Evolutionary conservation across 2,797 vertebrate genomes (phyloP).

Genomic region (Hirundo rustica): DNA sequence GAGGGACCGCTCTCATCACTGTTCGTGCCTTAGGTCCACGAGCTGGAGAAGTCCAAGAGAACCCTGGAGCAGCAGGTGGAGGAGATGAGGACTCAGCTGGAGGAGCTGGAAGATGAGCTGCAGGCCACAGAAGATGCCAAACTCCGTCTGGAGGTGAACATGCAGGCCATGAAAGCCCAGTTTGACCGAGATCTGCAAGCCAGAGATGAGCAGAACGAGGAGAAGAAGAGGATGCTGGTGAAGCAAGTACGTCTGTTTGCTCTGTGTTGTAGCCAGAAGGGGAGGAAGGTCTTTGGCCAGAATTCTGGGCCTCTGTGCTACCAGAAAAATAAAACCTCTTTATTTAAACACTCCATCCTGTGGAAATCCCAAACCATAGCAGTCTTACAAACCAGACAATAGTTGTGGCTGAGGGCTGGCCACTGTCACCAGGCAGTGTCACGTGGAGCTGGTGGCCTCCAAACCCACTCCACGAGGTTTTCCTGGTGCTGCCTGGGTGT

Average conservation of each 20-base stretch:
- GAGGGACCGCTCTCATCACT: not conserved
- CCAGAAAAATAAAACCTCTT: not conserved
- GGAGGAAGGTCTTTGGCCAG: not conserved
- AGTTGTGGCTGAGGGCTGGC: not conserved
- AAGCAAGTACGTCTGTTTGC: conserved; percentile 75
- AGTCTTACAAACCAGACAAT: not conserved
- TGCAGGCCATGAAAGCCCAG: conserved; percentile 98
- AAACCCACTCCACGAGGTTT: not conserved
- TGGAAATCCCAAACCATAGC: not conserved
- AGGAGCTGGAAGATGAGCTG: conserved; percentile 96
- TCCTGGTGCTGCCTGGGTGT: not conserved
- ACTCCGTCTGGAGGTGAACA: conserved; percentile 95
- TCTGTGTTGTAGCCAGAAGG: not conserved
- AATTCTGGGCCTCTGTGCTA: not conserved
- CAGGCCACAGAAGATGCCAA: conserved; percentile 97
- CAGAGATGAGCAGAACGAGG: conserved; percentile 86
- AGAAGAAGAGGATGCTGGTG: conserved; percentile 81
- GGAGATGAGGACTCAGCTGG: conserved; percentile 89
- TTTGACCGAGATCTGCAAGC: conserved; percentile 91
- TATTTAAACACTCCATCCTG: not conserved
- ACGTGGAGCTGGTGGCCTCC: not conserved
- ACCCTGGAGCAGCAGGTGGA: conserved; percentile 85
- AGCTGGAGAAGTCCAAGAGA: conserved; percentile 85
- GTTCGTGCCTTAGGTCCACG: conserved; percentile 76
- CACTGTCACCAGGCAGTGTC: not conserved